Evolutionary conservation across 92 coral and sea anemone genomes (phyloP).

Genomic region (Desmophyllum pertusum): DNA sequence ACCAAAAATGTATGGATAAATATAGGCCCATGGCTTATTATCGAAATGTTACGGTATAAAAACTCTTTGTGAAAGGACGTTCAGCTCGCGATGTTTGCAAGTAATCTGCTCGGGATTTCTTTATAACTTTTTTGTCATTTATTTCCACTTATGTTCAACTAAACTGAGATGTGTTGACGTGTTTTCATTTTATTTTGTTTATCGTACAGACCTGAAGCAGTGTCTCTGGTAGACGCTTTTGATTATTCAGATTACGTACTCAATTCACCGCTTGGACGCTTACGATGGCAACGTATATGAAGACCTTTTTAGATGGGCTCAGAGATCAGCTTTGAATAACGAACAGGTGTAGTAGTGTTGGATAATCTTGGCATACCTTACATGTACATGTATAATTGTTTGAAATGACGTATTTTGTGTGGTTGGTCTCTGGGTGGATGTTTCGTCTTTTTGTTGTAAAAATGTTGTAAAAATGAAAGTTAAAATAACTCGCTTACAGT

Average conservation of each 20-base stretch:
- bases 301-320: constrained; percentile 83
- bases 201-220: constrained; percentile 83
- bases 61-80: background rate
- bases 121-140: no score
- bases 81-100: background rate
- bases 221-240: constrained; percentile 92
- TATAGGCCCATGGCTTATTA: no score
- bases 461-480: no score
- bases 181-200: background rate
- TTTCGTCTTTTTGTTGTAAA: no score
- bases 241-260: constrained; percentile 72
- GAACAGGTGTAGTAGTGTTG: constrained; percentile 68
- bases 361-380: background rate
- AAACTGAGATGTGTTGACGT: background rate
- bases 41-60: no score
- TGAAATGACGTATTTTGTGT: no score
- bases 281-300: constrained; percentile 97
- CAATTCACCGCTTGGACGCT: constrained; percentile 86
- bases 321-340: constrained; percentile 70
- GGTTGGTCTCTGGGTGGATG: no score
- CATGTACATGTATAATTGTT: background rate
- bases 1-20: no score
- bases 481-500: no score
- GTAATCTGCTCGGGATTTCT: background rate
- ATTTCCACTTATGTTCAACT: background rate